phyloP scores from a whole-genome alignment of 2,888 invertebrate genomes.

The Dynastes maya region DNA sequence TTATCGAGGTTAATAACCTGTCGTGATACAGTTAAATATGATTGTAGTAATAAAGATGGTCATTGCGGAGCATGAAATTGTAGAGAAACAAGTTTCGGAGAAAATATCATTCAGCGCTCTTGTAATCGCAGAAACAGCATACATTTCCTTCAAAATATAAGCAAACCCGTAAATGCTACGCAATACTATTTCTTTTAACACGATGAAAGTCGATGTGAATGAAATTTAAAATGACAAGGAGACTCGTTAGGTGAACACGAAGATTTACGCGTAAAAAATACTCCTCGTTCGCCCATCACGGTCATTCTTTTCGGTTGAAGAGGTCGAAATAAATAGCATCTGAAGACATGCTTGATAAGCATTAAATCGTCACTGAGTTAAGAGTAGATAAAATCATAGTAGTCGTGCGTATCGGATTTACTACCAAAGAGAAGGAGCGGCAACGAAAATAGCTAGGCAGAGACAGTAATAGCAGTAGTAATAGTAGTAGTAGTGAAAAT shows the following conservation, averaged over 20 bases:
- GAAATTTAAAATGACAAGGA: not conserved
- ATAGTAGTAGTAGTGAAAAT: not conserved
- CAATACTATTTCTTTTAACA: not conserved
- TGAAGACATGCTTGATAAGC: not conserved
- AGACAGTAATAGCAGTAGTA: conserved; percentile 12
- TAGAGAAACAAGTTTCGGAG: conserved; percentile 7
- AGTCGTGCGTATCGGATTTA: conserved; percentile 40
- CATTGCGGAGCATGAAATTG: conserved; percentile 2
- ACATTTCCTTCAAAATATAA: too few species aligned
- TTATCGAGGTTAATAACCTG: conserved; percentile 4
- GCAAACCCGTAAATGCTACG: not conserved
- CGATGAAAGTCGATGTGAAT: not conserved
- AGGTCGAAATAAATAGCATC: conserved; percentile 18
- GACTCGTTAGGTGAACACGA: not conserved
- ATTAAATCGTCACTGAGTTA: conserved; percentile 29
- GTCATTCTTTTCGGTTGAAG: conserved; percentile 28
- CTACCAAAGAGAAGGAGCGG: conserved; percentile 13
- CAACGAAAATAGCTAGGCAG: conserved; percentile 29
- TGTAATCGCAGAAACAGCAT: too few species aligned
- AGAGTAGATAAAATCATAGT: conserved; percentile 34
- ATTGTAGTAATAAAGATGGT: not conserved
- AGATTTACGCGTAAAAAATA: not conserved
- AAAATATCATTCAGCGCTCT: conserved; percentile 2
- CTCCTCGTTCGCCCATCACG: not conserved
- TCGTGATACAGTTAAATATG: conserved; percentile 1